Conservation (phyloP, 2,113 vertebrate species). For the Electrona antarctica region DNA sequence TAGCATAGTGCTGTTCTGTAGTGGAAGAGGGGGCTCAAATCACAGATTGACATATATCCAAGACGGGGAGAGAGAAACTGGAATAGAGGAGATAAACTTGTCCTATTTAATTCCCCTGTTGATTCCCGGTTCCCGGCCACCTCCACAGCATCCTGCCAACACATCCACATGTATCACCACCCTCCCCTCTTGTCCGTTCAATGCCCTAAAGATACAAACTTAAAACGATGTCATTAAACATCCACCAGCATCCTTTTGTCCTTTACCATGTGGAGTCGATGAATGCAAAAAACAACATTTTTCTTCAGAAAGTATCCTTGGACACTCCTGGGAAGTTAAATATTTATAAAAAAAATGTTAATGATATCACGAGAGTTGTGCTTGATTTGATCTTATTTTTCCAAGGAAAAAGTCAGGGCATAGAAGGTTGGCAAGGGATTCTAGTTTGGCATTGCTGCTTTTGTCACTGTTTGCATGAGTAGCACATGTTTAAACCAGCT, state of each 20-base stretch:
- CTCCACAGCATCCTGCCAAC: constrained; percentile 17
- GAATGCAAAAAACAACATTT: constrained; percentile 36
- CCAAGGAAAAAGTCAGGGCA: constrained; percentile 39
- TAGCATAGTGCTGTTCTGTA: background rate
- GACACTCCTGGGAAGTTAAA: constrained; percentile 49
- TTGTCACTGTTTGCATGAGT: constrained; percentile 65
- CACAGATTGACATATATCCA: background rate
- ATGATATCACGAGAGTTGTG: constrained; percentile 38
- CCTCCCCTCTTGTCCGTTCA: constrained; percentile 31
- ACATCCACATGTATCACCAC: constrained; percentile 20
- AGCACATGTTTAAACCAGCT: constrained; percentile 61
- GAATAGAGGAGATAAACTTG: constrained; percentile 23
- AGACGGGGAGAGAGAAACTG: constrained; percentile 53
- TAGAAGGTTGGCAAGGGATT: constrained; percentile 31
- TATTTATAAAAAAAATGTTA: constrained; percentile 47
- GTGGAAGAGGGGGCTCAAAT: background rate
- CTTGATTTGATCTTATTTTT: constrained; percentile 47
- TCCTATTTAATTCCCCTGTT: background rate
- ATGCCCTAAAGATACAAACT: constrained; percentile 49
- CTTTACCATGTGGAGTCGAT: constrained; percentile 57
- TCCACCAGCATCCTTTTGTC: constrained; percentile 72
- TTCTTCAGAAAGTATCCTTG: constrained; percentile 41
- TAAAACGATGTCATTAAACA: constrained; percentile 69
- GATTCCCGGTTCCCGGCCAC: background rate
- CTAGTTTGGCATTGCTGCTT: constrained; percentile 63